Evolutionary conservation across 2,797 vertebrate genomes (phyloP).

Genomic region (Urophycis tenuis): DNA sequence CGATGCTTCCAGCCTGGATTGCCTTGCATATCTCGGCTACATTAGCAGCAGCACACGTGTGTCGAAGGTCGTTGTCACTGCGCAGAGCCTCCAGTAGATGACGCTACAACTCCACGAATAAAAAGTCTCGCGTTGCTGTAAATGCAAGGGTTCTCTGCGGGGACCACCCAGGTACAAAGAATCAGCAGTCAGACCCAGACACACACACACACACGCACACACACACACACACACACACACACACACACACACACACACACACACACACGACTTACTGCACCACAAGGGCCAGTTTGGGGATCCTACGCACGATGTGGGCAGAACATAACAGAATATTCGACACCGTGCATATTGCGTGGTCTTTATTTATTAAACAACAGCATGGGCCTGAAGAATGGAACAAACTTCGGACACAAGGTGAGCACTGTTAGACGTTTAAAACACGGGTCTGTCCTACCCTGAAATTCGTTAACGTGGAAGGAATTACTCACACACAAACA

Average conservation of each 20-base stretch:
- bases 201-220: no score
- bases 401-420: neutral
- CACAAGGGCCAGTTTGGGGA: neutral
- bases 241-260: no score
- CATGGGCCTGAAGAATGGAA: neutral
- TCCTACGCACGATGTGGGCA: neutral
- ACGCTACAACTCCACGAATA: constrained; percentile 44
- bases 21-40: neutral
- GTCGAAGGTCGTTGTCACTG: constrained; percentile 14
- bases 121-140: neutral
- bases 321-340: no score
- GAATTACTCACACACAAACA: neutral
- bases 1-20: neutral
- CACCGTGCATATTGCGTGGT: neutral
- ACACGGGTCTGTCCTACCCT: neutral
- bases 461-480: neutral
- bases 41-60: neutral
- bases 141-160: neutral
- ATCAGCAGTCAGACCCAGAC: neutral
- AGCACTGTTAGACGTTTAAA: neutral
- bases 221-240: no score
- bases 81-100: constrained; percentile 57
- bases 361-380: neutral
- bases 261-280: neutral
- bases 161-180: neutral